Evolutionary conservation across 2,888 invertebrate species (phyloP).

Genomic region (Dysmachus trigonus): DNA sequence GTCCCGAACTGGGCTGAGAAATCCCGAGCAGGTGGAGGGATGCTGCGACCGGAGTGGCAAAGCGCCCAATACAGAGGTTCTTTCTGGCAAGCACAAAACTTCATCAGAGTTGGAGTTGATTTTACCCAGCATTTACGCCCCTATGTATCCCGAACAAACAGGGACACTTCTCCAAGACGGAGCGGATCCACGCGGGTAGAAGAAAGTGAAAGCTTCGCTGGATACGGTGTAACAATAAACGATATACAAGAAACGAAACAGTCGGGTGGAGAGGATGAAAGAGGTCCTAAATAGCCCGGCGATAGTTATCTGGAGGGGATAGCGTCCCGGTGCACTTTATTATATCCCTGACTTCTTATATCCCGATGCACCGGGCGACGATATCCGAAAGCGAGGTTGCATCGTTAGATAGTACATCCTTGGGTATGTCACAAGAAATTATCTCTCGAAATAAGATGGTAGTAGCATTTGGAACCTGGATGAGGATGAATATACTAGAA

Average conservation of each 20-base stretch:
- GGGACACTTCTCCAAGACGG: neutral
- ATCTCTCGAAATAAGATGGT: slow-evolving; percentile 10
- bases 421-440: slow-evolving; percentile 24
- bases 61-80: neutral
- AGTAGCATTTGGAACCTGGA: neutral
- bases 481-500: neutral
- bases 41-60: neutral
- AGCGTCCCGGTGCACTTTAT: slow-evolving; percentile 24
- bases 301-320: slow-evolving; percentile 9
- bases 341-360: slow-evolving; percentile 7
- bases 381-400: neutral
- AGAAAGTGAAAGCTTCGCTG: slow-evolving; percentile 15
- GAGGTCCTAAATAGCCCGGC: slow-evolving; percentile 11
- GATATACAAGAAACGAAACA: neutral
- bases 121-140: neutral
- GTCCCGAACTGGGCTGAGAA: neutral
- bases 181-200: neutral
- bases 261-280: neutral
- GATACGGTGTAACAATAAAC: neutral
- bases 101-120: slow-evolving; percentile 26
- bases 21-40: neutral
- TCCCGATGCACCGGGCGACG: neutral
- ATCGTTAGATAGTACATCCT: neutral
- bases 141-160: neutral
- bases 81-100: slow-evolving; percentile 23